Percentiles rank a stretch among this genome's conserved stretches.
Evolutionary conservation across 2,888 invertebrate genomes (phyloP).

Genomic region (Zele albiditarsus): DNA sequence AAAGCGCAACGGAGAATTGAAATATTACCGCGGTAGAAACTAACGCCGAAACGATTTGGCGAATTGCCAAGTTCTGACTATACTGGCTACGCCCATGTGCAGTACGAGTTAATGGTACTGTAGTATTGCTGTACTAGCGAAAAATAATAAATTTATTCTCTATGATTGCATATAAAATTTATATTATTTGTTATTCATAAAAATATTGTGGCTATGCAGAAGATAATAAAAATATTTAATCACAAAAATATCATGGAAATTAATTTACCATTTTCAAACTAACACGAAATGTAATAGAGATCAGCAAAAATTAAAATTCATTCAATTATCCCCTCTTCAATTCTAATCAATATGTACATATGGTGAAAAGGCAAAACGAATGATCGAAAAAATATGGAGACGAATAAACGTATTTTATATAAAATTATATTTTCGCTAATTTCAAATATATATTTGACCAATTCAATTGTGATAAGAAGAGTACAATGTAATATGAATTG

Average conservation of each 20-base stretch:
- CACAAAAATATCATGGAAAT: no score
- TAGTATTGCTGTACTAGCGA: neutral
- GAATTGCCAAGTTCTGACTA: slow-evolving; percentile 57
- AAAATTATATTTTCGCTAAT: neutral
- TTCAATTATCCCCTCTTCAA: no score
- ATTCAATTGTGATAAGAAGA: neutral
- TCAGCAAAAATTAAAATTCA: no score
- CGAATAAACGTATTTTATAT: neutral
- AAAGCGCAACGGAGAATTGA: slow-evolving; percentile 54
- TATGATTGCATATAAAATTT: neutral
- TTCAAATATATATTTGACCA: neutral
- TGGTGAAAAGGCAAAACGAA: neutral
- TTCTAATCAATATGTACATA: no score
- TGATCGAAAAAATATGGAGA: neutral
- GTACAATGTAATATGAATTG: neutral
- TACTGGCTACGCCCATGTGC: slow-evolving; percentile 33
- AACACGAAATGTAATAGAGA: no score
- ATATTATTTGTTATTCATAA: neutral
- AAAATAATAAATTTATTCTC: slow-evolving; percentile 1
- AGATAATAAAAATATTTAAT: no score
- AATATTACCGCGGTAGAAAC: slow-evolving; percentile 57
- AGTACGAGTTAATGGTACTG: neutral
- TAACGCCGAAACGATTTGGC: slow-evolving; percentile 65
- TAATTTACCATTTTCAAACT: no score
- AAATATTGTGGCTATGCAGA: neutral